Evolutionary conservation across 2,888 invertebrate species (phyloP).

Genomic region (Pristionchus japonicus): DNA sequence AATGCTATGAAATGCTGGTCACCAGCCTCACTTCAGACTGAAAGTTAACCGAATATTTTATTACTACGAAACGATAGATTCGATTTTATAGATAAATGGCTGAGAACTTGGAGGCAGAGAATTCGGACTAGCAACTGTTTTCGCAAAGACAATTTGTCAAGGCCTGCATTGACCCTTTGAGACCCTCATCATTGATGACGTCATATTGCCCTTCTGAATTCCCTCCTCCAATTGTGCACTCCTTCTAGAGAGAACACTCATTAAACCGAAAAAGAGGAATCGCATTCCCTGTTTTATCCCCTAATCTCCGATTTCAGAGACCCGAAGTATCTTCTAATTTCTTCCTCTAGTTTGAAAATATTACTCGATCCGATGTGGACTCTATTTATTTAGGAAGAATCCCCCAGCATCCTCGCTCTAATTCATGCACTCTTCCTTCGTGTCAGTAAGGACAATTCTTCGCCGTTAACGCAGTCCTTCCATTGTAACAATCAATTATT

Average conservation of each 20-base stretch:
- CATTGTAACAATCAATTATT: constrained; percentile 24
- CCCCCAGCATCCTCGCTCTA: neutral
- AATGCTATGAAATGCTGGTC: too few relatives aligned
- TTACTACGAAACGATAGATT: too few relatives aligned
- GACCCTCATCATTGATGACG: neutral
- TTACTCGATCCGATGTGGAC: neutral
- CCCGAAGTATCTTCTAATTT: neutral
- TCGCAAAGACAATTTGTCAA: too few relatives aligned
- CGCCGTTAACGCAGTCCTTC: constrained; percentile 5
- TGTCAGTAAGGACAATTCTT: neutral
- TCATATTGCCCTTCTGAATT: neutral
- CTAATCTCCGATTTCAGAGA: constrained; percentile 2
- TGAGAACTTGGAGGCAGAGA: too few relatives aligned
- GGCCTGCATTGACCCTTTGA: too few relatives aligned
- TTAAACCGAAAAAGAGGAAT: neutral
- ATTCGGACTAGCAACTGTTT: too few relatives aligned
- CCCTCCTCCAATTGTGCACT: neutral
- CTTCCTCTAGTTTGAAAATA: neutral
- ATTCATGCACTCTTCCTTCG: neutral
- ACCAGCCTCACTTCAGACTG: too few relatives aligned
- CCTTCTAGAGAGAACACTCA: neutral
- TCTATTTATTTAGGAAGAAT: neutral
- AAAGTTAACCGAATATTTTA: too few relatives aligned
- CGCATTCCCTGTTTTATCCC: neutral
- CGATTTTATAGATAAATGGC: too few relatives aligned